These are phyloP conservation scores for Triplophysa rosa DNA, from an alignment of 2,113 vertebrate genomes.

Conservation along the genomic window DNA sequence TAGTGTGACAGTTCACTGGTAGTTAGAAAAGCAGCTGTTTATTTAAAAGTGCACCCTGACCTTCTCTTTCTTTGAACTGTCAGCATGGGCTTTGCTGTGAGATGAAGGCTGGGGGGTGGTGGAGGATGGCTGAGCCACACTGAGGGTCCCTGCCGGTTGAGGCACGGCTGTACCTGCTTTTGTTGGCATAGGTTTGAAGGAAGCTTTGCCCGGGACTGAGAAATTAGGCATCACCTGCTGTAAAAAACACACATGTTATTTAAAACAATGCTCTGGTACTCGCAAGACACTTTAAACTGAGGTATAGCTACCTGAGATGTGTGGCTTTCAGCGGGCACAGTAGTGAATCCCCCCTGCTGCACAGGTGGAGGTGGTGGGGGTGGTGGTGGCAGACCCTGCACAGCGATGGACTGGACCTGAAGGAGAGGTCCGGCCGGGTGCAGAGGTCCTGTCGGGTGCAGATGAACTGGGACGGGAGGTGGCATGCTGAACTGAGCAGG, in stretches of 20 bases:
- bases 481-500: conserved; percentile 79
- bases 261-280: no score
- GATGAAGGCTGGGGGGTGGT: conserved; percentile 75
- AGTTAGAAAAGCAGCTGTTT: neutral
- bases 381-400: conserved; percentile 91
- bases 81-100: conserved; percentile 84
- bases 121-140: conserved; percentile 78
- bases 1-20: neutral
- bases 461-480: conserved; percentile 84
- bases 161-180: conserved; percentile 71
- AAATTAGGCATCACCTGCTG: conserved; percentile 76
- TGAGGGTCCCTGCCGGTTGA: conserved; percentile 69
- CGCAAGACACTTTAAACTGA: neutral
- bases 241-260: neutral
- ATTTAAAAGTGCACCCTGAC: conserved; percentile 65
- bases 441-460: conserved; percentile 85
- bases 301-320: conserved; percentile 78
- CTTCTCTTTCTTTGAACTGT: conserved; percentile 98
- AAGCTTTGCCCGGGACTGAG: conserved; percentile 73
- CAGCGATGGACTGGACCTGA: conserved; percentile 81
- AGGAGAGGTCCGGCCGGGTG: conserved; percentile 85
- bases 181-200: conserved; percentile 75
- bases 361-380: conserved; percentile 94
- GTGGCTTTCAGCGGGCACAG: conserved; percentile 81
- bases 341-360: conserved; percentile 83